Percentiles rank a stretch among this genome's conserved stretches.
Evolutionary conservation across 2,888 invertebrate species (phyloP).

Genomic region (Carcina quercana): DNA sequence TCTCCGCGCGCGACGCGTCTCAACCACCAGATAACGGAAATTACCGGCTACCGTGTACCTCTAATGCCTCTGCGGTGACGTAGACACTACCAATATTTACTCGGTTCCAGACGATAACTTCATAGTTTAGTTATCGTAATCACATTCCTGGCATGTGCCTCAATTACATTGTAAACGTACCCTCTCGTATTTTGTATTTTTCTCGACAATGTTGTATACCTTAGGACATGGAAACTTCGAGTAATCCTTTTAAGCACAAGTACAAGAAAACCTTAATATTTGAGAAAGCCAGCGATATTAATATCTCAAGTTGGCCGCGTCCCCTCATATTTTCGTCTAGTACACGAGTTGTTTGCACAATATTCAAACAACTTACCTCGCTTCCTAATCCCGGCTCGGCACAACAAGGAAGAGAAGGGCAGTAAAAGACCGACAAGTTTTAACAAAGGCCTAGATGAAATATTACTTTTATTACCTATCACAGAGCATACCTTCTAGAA

Average conservation of each 20-base stretch:
- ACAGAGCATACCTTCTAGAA: too few relatives aligned
- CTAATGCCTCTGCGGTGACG: slow-evolving; percentile 20
- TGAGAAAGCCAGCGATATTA: too few relatives aligned
- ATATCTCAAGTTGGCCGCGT: slow-evolving; percentile 1
- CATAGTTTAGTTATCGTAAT: slow-evolving; percentile 1
- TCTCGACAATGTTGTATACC: too few relatives aligned
- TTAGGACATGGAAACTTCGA: too few relatives aligned
- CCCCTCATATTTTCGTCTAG: not conserved
- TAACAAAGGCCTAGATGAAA: slow-evolving; percentile 22
- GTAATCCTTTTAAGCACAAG: too few relatives aligned
- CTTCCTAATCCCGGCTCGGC: slow-evolving; percentile 5
- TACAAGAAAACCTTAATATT: too few relatives aligned
- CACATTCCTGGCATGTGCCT: not conserved
- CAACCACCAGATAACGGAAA: slow-evolving; percentile 51
- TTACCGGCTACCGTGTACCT: slow-evolving; percentile 38
- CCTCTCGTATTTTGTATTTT: too few relatives aligned
- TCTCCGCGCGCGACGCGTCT: slow-evolving; percentile 14
- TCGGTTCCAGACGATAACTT: too few relatives aligned
- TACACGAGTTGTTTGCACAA: not conserved
- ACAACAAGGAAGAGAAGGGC: slow-evolving; percentile 9
- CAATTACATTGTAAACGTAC: too few relatives aligned
- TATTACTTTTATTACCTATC: slow-evolving; percentile 26
- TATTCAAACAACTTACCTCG: slow-evolving; percentile 4
- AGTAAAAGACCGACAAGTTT: slow-evolving; percentile 18
- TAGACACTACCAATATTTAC: too few relatives aligned